Evolutionary conservation across 1,140 invertebrate genomes (phyloP).

Genomic region (Sarcophaga peregrina): DNA sequence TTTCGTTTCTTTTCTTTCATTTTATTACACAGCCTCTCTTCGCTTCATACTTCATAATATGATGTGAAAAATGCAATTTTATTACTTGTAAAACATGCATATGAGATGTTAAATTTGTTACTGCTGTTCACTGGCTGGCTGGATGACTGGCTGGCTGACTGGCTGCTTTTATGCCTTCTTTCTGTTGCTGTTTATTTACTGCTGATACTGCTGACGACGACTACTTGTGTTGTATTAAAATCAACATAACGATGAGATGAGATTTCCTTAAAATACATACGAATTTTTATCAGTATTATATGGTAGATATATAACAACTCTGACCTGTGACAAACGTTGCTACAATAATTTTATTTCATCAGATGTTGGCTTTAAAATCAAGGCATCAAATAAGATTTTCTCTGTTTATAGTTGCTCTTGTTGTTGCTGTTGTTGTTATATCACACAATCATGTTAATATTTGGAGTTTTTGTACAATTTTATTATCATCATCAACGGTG

Average conservation of each 20-base stretch:
- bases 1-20: too few relatives aligned
- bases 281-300: not conserved
- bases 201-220: not conserved
- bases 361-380: not conserved
- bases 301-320: not conserved
- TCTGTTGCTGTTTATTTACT: not conserved
- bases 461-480: slow-evolving; percentile 19
- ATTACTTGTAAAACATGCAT: slow-evolving; percentile 45
- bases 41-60: not conserved
- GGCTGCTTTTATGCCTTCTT: not conserved
- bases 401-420: too few relatives aligned
- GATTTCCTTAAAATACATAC: not conserved
- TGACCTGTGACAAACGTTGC: slow-evolving; percentile 32
- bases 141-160: not conserved
- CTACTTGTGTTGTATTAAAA: slow-evolving; percentile 18
- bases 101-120: not conserved
- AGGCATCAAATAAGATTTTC: too few relatives aligned
- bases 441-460: slow-evolving; percentile 36
- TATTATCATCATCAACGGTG: not conserved
- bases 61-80: slow-evolving; percentile 47
- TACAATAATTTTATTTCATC: slow-evolving; percentile 11
- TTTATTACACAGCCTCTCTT: too few relatives aligned
- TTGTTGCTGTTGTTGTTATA: not conserved
- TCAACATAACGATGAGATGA: not conserved
- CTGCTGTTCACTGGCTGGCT: too few relatives aligned